Evolutionary conservation across 2,113 vertebrate species (phyloP).

Genomic region (Pteruthius melanotis): DNA sequence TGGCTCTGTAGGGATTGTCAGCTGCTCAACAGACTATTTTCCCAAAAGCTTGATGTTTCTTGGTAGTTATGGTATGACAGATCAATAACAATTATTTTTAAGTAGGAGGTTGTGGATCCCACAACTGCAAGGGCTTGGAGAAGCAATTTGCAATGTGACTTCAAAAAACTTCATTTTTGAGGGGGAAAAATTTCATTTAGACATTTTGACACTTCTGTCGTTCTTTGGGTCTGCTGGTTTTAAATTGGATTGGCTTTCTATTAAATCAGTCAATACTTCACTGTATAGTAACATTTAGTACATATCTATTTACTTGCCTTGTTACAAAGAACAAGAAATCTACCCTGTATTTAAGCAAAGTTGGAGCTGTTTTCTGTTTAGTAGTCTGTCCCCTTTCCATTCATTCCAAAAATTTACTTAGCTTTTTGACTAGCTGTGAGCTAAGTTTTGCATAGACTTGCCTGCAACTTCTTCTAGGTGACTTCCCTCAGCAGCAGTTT

Average conservation of each 20-base stretch:
- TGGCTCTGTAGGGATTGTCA: neutral
- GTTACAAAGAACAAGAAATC: neutral
- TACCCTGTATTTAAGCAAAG: neutral
- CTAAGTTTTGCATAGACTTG: neutral
- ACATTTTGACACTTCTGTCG: neutral
- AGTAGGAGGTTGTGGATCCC: neutral
- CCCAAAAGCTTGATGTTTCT: neutral
- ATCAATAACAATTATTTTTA: neutral
- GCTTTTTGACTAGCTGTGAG: neutral
- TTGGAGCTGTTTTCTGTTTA: neutral
- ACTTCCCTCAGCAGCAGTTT: neutral
- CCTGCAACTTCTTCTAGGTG: neutral
- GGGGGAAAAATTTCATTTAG: neutral
- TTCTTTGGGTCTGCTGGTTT: neutral
- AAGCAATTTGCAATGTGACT: neutral
- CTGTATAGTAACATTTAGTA: neutral
- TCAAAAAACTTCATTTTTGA: neutral
- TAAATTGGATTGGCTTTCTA: neutral
- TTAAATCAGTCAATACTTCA: neutral
- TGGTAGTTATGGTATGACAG: neutral
- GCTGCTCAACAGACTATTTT: neutral
- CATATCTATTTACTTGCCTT: neutral
- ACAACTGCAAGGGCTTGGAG: neutral
- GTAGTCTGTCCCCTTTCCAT: neutral
- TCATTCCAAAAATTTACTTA: neutral